Percentiles rank a stretch among this genome's conserved stretches.
Evolutionary conservation across 1,140 invertebrate species (phyloP).

Genomic region (Drosophila serrata): DNA sequence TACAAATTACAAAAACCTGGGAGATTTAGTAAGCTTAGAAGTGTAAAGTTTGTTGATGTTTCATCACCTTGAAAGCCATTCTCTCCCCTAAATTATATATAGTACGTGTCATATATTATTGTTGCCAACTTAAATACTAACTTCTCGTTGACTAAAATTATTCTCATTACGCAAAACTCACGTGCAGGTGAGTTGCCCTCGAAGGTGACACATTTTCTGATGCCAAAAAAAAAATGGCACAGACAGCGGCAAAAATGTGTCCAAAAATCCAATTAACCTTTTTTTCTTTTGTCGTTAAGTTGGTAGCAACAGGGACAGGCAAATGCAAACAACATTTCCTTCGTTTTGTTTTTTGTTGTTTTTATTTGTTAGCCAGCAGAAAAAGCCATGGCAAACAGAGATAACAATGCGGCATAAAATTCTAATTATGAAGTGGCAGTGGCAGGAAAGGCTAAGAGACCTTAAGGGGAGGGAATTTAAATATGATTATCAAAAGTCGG

Average conservation of each 20-base stretch:
- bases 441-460: not conserved
- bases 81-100: not conserved
- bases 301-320: conserved; percentile 47
- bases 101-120: conserved; percentile 3
- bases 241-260: conserved; percentile 13
- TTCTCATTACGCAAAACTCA: conserved; percentile 35
- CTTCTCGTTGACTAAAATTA: conserved; percentile 5
- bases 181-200: conserved; percentile 16
- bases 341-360: conserved; percentile 38
- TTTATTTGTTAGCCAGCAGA: conserved; percentile 17
- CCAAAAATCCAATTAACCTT: conserved; percentile 70
- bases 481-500: conserved; percentile 24
- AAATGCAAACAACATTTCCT: conserved; percentile 48
- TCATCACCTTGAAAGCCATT: conserved; percentile 1
- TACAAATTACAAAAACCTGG: not conserved
- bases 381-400: conserved; percentile 62
- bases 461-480: conserved; percentile 18
- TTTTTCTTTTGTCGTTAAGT: conserved; percentile 62
- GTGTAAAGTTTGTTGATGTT: not conserved
- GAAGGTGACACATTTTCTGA: conserved; percentile 19
- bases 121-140: conserved; percentile 4
- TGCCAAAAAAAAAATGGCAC: conserved; percentile 24
- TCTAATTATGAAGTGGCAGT: conserved; percentile 62
- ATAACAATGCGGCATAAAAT: conserved; percentile 77
- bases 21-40: not conserved